Percentiles rank a stretch among this genome's conserved stretches.
Evolutionary conservation across 2,888 invertebrate species (phyloP).

Genomic region (Empis stercorea): DNA sequence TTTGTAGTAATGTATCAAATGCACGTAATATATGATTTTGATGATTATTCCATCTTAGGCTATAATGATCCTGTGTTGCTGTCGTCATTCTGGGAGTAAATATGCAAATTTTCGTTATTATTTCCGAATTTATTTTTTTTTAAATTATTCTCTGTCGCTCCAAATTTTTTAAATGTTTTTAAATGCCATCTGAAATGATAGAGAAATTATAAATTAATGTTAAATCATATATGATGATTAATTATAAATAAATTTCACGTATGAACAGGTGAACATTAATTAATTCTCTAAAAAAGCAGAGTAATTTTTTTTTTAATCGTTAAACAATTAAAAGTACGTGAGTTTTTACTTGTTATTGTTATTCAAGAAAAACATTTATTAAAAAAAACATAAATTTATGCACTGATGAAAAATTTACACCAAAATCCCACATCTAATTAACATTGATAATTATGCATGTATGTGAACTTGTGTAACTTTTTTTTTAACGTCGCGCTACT

Average conservation of each 20-base stretch:
- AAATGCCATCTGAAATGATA: no score
- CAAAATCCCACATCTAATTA: conserved; percentile 16
- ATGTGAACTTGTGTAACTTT: conserved; percentile 10
- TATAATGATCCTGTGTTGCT: conserved; percentile 70
- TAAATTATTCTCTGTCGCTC: no score
- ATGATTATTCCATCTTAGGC: conserved; percentile 89
- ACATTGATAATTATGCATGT: conserved; percentile 19
- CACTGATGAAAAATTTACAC: conserved; percentile 1
- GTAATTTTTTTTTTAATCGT: conserved; percentile 10
- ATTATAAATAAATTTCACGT: no score
- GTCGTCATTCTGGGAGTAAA: conserved; percentile 1
- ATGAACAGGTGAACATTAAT: no score
- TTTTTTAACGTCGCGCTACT: neutral
- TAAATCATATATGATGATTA: no score
- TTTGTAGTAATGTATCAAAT: conserved; percentile 77
- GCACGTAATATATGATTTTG: conserved; percentile 76
- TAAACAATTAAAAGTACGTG: conserved; percentile 19
- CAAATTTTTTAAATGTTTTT: no score
- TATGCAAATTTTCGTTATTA: no score
- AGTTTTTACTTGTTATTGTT: neutral
- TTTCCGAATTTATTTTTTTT: no score
- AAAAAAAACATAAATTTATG: conserved; percentile 2
- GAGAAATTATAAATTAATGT: no score
- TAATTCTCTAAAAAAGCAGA: no score
- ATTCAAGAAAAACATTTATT: neutral